Conservation (phyloP, 53 echinoderm and acorn worm genomes). For the Pentamera pediparva region DNA sequence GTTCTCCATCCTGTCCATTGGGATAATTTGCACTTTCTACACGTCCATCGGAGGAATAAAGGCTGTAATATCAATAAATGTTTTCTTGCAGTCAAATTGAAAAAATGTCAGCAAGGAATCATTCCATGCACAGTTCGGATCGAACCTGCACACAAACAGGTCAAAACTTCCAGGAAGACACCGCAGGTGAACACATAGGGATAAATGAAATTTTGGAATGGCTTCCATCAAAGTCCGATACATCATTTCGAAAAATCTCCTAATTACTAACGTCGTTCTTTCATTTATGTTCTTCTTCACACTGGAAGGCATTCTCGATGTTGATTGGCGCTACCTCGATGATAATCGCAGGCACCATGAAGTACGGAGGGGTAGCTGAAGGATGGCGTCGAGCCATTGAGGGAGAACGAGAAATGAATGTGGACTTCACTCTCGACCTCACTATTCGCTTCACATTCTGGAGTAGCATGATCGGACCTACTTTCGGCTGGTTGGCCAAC, state of each 20-base stretch:
- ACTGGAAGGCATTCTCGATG: not conserved
- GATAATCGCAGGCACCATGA: not conserved
- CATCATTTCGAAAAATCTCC: too few relatives aligned
- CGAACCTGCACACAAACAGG: too few relatives aligned
- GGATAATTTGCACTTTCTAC: slow-evolving; percentile 23
- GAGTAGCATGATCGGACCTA: not conserved
- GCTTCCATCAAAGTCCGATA: too few relatives aligned
- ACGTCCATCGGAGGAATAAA: slow-evolving; percentile 25
- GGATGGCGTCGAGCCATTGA: slow-evolving; percentile 4
- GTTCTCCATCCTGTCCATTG: slow-evolving; percentile 19
- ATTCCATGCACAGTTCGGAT: too few relatives aligned
- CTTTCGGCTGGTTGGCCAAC: too few relatives aligned
- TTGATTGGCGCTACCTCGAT: not conserved
- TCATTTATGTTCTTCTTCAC: too few relatives aligned
- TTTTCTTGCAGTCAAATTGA: too few relatives aligned
- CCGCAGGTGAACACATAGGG: too few relatives aligned
- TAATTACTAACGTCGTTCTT: too few relatives aligned
- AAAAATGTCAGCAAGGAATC: too few relatives aligned
- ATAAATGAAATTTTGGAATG: too few relatives aligned
- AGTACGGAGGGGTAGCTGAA: not conserved
- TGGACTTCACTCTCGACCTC: slow-evolving; percentile 1
- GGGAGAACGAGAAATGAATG: not conserved
- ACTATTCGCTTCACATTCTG: not conserved
- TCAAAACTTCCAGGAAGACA: too few relatives aligned
- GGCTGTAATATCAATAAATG: slow-evolving; percentile 21